Base-by-base conservation (phyloP, 2,888 invertebrate genomes). In the Melipona bicolor region DNA sequence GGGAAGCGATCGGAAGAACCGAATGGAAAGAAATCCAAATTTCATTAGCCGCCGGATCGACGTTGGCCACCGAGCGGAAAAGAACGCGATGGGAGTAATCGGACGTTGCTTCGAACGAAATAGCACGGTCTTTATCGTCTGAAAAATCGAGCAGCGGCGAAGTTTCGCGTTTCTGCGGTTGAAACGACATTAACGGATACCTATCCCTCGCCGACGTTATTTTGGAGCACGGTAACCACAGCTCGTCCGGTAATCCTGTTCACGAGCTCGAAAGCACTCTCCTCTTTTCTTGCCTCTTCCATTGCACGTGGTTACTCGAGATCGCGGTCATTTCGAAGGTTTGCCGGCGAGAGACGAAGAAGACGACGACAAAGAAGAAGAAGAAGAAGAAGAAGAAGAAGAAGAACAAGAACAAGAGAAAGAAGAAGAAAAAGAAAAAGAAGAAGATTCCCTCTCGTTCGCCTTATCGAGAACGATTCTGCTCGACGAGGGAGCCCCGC, bases 381-480 rank as follows among this genome's bases (percentile, higher is more conserved):
- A 50, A 1, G 11, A 43, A 9, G 43, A 43, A 1, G 52, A 52
- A 15, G 50, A 50, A 1, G 17, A 50, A 2, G 50, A 52, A 3
- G 17, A 52, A 52, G 4, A 50, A 50, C 3, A 50, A 50, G 17
- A 50, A 50, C 17, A 50, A 50, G 50, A 50, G 17, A 17, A 2
- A 17, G 50, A 50, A 17, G 61, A 17, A 24, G 24, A 52, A 52
- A 21, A 6, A 52, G 52, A 24, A 61, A 74, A 43, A 71, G 59
- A 67, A 80, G 84, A 83, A 83, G 89, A 87, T 89, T 81, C 78
- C 76, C 67, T 61, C 76, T 61, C 54, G 68, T 79, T 83, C 79
- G 24, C 81, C 87, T 90, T 87, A 90, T 89, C 82, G 84, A 79
- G 74, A 87, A 70, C 87, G 79, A 88, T 89, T 89, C 80, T 72